Evolutionary conservation across 2,797 vertebrate genomes (phyloP).

Genomic region (Gadopsis marmoratus): DNA sequence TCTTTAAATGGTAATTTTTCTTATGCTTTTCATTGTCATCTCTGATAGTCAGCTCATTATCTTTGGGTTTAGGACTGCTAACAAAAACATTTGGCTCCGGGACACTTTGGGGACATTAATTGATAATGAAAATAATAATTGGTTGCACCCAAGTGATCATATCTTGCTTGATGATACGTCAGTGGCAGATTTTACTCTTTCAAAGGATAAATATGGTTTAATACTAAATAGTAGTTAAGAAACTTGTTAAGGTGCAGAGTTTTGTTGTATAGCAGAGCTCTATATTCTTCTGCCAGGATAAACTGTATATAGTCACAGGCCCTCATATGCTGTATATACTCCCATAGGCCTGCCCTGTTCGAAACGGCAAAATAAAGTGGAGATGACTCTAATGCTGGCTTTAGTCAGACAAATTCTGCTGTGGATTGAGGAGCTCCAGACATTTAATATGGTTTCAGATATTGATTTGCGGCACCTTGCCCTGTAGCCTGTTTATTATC

Average conservation of each 20-base stretch:
- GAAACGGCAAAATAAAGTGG: slow-evolving; percentile 61
- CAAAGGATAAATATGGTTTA: background rate
- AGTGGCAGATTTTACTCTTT: background rate
- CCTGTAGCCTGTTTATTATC: slow-evolving; percentile 79
- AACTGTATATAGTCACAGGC: slow-evolving; percentile 3
- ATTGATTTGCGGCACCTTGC: slow-evolving; percentile 77
- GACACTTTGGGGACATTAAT: background rate
- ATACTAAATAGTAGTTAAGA: background rate
- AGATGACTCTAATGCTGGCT: slow-evolving; percentile 69
- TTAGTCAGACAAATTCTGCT: slow-evolving; percentile 80
- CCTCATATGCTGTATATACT: slow-evolving; percentile 22
- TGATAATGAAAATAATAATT: background rate
- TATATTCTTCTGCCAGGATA: slow-evolving; percentile 1
- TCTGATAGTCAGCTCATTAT: background rate
- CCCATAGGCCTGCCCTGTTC: slow-evolving; percentile 36
- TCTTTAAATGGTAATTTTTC: background rate
- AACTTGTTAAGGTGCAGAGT: background rate
- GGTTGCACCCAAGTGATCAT: background rate
- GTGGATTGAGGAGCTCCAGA: slow-evolving; percentile 78
- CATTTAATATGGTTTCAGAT: slow-evolving; percentile 83
- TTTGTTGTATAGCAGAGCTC: background rate
- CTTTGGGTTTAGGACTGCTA: too few relatives aligned
- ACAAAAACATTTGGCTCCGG: background rate
- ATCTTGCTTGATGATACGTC: background rate
- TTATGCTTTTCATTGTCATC: background rate